Base-by-base conservation (phyloP, 1,140 invertebrate species). In the Olivierus martensii region DNA sequence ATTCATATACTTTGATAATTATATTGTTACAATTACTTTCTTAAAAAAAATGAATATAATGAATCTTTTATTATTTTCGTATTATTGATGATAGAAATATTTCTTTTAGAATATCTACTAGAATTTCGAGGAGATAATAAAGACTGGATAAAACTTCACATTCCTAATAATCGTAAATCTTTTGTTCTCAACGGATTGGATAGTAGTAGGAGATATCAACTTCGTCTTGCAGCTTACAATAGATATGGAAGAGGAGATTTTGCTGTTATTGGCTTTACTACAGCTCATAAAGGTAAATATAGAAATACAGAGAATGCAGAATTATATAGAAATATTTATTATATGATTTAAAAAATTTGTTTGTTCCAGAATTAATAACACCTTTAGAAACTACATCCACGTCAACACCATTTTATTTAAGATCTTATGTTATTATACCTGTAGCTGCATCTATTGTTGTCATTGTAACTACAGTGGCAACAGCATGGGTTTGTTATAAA, bases 401-500 rank as follows among this genome's bases (percentile, higher is more conserved):
- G 4, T 43, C 41, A 22, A 53, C 51, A 4, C 55, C 55, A 17
- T 57, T 58, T 36, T 58, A 53, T 19, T 49, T 58, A 28, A 47
- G 56, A 0, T 52, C 56, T 3, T 58, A 58, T 36, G 51, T 58
- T 22, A 52, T 58, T 3, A 58, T 58, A 4, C 56, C 56, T 5
- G 56, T 58, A 15, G 56, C 52, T 14, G 52, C 52, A 10, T 58
- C 56, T 21, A 49, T 58, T 7, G 56, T 52, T 18, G 56, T 58
- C 9, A 55, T 58, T 28, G 52, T 55, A 7, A 58, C 56, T 12
- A 53, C 56, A 12, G 47, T 58, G 3, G 52, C 53, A 14, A 53
- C 53, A 15, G 56, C 52, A 17, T 58, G 56, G 56, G 52, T 58
- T 9, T 58, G 56, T 38, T 58, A 53, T 19, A 53, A 55, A 17